Evolutionary conservation across 2,888 invertebrate genomes (phyloP).

Genomic region (Drosophila buzzatii): DNA sequence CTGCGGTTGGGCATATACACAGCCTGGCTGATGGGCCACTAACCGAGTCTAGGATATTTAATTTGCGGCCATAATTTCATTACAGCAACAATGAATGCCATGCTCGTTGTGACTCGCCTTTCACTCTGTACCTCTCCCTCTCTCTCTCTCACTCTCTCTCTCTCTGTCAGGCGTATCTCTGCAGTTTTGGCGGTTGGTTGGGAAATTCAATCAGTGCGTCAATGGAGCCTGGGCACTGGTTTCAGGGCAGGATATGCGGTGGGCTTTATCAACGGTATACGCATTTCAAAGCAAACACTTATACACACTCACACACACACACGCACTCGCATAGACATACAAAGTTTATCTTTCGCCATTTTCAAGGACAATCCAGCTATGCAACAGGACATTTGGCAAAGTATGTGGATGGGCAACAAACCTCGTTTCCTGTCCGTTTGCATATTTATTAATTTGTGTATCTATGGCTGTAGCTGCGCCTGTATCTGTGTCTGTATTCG

Average conservation of each 20-base stretch:
- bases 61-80: constrained; percentile 76
- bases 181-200: constrained; percentile 50
- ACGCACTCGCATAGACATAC: not conserved
- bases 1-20: constrained; percentile 18
- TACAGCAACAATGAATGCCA: constrained; percentile 40
- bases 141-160: not conserved
- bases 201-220: constrained; percentile 73
- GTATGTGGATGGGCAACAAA: not conserved
- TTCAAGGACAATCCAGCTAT: constrained; percentile 68
- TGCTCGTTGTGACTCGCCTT: not conserved
- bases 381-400: constrained; percentile 25
- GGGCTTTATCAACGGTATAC: constrained; percentile 71
- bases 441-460: constrained; percentile 79
- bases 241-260: constrained; percentile 31
- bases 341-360: constrained; percentile 72
- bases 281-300: constrained; percentile 79
- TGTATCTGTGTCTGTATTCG: constrained; percentile 6
- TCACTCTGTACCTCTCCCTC: not conserved
- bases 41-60: constrained; percentile 62
- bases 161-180: not conserved
- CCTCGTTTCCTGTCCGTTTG: constrained; percentile 48
- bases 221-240: constrained; percentile 27
- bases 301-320: constrained; percentile 21
- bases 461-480: constrained; percentile 9
- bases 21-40: constrained; percentile 17